Conservation (phyloP, 1,140 invertebrate species). For the Dendrolimus punctatus region DNA sequence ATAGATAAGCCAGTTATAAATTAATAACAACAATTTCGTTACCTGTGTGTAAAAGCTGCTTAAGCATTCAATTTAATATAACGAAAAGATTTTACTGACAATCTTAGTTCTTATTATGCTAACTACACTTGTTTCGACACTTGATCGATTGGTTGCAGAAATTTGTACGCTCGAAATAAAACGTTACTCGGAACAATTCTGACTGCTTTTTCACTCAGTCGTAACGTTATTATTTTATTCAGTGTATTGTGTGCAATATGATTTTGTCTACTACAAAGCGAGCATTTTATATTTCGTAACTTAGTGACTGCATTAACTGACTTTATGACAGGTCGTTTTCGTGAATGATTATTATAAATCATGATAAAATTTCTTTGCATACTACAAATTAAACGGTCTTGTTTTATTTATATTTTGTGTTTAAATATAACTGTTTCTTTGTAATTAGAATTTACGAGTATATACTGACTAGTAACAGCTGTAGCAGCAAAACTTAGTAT, state of each 20-base stretch:
- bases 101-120: constrained; percentile 10
- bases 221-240: not conserved
- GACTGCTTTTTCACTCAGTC: not conserved
- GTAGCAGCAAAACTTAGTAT: too few species aligned
- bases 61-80: too few species aligned
- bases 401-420: too few species aligned
- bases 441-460: too few species aligned
- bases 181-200: constrained; percentile 3
- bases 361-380: too few species aligned
- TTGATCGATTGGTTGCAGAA: constrained; percentile 11
- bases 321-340: too few species aligned
- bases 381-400: too few species aligned
- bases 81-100: not conserved
- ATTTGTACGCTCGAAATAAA: constrained; percentile 8
- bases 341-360: too few species aligned
- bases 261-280: not conserved
- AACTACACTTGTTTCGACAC: constrained; percentile 12
- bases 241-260: not conserved
- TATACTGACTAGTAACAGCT: too few species aligned
- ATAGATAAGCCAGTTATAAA: too few species aligned
- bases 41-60: constrained; percentile 3
- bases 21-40: not conserved
- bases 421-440: too few species aligned
- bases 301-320: not conserved
- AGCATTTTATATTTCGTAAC: not conserved